Conservation (phyloP, 2,113 vertebrate species). For the Ifrita kowaldi region DNA sequence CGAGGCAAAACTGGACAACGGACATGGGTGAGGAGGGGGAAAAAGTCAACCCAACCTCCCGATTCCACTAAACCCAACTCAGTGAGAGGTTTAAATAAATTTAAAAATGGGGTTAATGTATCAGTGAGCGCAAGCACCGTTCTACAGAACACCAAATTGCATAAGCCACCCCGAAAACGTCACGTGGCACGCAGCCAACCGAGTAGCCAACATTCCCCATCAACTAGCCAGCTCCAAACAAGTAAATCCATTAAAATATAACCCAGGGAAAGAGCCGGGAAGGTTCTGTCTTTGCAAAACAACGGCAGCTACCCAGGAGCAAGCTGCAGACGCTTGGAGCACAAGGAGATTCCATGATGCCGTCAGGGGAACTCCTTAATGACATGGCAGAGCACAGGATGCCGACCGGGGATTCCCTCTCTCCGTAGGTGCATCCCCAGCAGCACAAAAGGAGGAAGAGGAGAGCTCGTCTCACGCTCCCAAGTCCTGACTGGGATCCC, state of each 20-base stretch:
- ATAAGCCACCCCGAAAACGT: not conserved
- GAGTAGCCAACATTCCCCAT: not conserved
- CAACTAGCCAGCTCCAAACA: not conserved
- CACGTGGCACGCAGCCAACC: not conserved
- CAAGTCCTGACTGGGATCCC: not conserved
- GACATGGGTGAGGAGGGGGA: not conserved
- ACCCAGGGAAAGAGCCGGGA: not conserved
- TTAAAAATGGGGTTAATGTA: not conserved
- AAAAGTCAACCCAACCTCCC: constrained; percentile 3
- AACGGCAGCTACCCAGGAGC: not conserved
- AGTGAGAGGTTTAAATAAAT: not conserved
- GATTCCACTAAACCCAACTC: not conserved
- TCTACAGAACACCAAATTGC: not conserved
- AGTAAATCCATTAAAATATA: not conserved
- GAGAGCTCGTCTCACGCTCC: not conserved
- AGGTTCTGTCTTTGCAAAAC: not conserved
- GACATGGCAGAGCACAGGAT: constrained; percentile 50
- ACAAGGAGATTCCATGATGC: constrained; percentile 34
- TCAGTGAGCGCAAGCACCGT: not conserved
- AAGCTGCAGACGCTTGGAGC: constrained; percentile 16
- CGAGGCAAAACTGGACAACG: not conserved
- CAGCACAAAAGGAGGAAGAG: not conserved
- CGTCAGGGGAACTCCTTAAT: constrained; percentile 62
- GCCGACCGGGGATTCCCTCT: constrained; percentile 73
- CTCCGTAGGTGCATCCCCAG: constrained; percentile 60